These are phyloP conservation scores for Natator depressus DNA, from an alignment of 2,113 vertebrate genomes.

Conservation along the genomic window DNA sequence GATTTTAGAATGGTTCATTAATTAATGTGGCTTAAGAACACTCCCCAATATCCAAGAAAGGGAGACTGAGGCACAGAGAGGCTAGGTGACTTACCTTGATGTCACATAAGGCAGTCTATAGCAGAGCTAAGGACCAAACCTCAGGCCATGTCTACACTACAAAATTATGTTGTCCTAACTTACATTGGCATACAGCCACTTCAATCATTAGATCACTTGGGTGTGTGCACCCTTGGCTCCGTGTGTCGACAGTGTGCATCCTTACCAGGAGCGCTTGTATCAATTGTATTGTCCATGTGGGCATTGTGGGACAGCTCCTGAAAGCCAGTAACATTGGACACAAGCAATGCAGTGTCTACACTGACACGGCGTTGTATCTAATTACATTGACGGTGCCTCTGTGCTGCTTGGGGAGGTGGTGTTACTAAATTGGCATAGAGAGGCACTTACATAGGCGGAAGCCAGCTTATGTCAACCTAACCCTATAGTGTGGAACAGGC, in stretches of 20 bases:
- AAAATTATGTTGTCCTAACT: neutral
- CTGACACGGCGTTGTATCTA: neutral
- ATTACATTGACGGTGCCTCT: neutral
- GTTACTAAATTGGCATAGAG: neutral
- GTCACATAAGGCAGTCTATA: accelerated
- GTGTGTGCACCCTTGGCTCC: neutral
- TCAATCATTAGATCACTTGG: neutral
- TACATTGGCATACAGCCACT: neutral
- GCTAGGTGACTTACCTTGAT: neutral
- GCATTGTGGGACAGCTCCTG: neutral
- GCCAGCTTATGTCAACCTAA: neutral
- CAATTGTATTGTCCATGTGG: neutral
- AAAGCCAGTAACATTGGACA: neutral
- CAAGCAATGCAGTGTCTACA: neutral
- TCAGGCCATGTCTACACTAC: neutral
- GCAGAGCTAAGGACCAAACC: neutral
- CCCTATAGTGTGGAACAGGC: neutral
- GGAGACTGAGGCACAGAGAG: neutral
- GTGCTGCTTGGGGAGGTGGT: neutral
- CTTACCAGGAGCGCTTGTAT: neutral
- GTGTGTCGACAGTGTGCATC: neutral
- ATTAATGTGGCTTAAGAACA: neutral
- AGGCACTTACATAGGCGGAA: neutral
- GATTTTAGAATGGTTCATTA: neutral
- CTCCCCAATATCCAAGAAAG: neutral